Conservation (phyloP, 2,113 vertebrate species). For the Nyctereutes procyonoides region DNA sequence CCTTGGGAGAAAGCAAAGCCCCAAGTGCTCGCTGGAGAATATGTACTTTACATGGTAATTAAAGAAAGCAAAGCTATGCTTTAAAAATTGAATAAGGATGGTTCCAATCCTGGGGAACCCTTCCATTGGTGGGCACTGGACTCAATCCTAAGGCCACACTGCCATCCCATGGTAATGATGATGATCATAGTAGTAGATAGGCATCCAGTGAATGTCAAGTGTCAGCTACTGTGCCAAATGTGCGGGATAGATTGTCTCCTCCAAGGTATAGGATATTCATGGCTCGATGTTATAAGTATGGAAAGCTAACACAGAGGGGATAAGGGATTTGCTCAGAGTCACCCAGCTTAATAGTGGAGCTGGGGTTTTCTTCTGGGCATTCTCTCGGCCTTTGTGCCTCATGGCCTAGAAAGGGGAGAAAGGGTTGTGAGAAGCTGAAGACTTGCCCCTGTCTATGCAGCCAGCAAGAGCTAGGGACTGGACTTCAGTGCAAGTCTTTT, state of each 20-base stretch:
- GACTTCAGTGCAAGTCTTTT: not conserved
- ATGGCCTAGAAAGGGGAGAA: not conserved
- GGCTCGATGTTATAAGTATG: rapidly evolving
- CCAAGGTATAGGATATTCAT: no score
- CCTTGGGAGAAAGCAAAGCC: not conserved
- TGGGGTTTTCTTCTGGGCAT: not conserved
- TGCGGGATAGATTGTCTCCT: not conserved
- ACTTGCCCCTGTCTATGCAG: not conserved
- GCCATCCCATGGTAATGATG: no score
- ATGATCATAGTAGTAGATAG: not conserved
- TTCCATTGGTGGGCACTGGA: not conserved
- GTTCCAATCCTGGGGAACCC: not conserved
- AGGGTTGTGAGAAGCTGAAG: not conserved
- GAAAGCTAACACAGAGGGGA: not conserved
- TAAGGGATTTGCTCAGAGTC: not conserved
- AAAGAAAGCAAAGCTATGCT: constrained; percentile 7
- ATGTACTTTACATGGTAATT: constrained; percentile 2
- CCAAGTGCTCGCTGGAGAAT: not conserved
- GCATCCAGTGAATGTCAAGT: not conserved
- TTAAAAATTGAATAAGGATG: not conserved
- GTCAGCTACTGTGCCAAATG: not conserved
- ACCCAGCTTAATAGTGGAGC: not conserved
- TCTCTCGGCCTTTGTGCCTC: not conserved
- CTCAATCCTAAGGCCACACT: not conserved
- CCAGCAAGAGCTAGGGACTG: not conserved